Evolutionary conservation across 2,113 vertebrate species (phyloP).

Genomic region (Xiphophorus hellerii): DNA sequence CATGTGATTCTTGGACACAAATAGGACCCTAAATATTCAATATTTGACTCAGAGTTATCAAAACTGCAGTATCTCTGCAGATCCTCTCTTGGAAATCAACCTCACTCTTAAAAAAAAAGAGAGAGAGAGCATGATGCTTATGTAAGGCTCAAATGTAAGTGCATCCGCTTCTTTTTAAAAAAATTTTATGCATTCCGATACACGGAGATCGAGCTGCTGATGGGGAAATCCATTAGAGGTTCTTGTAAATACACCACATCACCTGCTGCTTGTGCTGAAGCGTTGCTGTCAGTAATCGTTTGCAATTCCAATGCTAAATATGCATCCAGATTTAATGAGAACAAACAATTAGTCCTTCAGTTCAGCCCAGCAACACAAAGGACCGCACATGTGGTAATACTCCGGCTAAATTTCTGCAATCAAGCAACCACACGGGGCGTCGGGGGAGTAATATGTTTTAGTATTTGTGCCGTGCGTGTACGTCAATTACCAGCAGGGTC

Average conservation of each 20-base stretch:
- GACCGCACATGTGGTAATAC: slow-evolving; percentile 66
- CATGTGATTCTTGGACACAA: slow-evolving; percentile 48
- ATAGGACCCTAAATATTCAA: slow-evolving; percentile 14
- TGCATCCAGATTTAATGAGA: slow-evolving; percentile 60
- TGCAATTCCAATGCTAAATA: slow-evolving; percentile 46
- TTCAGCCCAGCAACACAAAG: slow-evolving; percentile 62
- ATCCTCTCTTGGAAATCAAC: slow-evolving; percentile 36
- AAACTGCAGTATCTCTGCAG: slow-evolving; percentile 37
- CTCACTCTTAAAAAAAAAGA: slow-evolving; percentile 20
- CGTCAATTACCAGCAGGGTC: slow-evolving; percentile 61
- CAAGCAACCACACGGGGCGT: slow-evolving; percentile 53
- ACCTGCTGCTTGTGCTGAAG: slow-evolving; percentile 31
- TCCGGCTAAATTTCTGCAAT: slow-evolving; percentile 64
- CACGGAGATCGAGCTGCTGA: slow-evolving; percentile 6
- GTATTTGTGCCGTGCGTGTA: slow-evolving; percentile 39
- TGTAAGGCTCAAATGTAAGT: slow-evolving; percentile 30
- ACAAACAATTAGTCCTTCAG: slow-evolving; percentile 60
- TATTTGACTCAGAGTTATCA: slow-evolving; percentile 46
- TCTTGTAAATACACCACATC: slow-evolving; percentile 34
- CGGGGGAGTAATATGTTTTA: slow-evolving; percentile 67
- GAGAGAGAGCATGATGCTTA: slow-evolving; percentile 14
- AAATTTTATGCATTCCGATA: slow-evolving; percentile 10
- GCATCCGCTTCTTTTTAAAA: slow-evolving; percentile 8
- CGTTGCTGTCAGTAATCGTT: slow-evolving; percentile 40
- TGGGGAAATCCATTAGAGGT: slow-evolving; percentile 28